phyloP scores from a whole-genome alignment of 2,113 vertebrate genomes.

The Nymphicus hollandicus region DNA sequence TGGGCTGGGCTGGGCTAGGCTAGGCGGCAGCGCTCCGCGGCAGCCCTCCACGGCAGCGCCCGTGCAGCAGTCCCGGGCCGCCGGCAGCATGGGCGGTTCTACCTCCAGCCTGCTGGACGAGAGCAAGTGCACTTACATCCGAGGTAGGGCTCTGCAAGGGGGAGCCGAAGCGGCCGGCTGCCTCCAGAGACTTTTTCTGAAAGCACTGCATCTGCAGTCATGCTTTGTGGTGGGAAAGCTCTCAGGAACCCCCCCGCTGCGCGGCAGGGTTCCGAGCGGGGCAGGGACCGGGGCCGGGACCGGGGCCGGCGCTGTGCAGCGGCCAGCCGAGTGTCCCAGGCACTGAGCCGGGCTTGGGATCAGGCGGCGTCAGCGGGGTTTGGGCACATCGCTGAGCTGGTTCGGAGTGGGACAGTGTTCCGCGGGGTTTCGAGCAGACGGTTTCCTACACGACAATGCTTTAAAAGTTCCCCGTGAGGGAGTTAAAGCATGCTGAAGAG shows the following conservation, averaged over 20 bases:
- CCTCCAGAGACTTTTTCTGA: background rate
- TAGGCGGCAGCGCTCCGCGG: background rate
- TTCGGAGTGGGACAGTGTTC: fast-evolving
- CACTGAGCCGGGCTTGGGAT: background rate
- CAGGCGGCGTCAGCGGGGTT: background rate
- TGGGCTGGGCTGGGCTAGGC: background rate
- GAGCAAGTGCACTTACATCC: slow-evolving; percentile 80
- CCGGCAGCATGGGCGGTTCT: slow-evolving; percentile 81
- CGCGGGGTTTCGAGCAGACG: fast-evolving
- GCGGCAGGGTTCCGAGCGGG: background rate
- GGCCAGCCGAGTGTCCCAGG: background rate
- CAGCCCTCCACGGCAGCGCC: background rate
- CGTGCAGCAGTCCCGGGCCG: background rate
- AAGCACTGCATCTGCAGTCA: background rate
- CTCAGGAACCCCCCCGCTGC: background rate
- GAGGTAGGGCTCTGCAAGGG: slow-evolving; percentile 71
- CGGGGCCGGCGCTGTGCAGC: background rate
- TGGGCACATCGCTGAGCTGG: background rate
- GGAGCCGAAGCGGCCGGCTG: background rate
- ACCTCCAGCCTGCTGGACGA: slow-evolving; percentile 86
- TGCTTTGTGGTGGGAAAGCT: background rate
- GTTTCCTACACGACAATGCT: background rate
- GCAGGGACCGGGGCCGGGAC: background rate
- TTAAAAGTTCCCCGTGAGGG: background rate
- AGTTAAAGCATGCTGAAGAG: fast-evolving